Evolutionary conservation across 2,888 invertebrate species (phyloP).

Genomic region (Exocentrus adspersus): DNA sequence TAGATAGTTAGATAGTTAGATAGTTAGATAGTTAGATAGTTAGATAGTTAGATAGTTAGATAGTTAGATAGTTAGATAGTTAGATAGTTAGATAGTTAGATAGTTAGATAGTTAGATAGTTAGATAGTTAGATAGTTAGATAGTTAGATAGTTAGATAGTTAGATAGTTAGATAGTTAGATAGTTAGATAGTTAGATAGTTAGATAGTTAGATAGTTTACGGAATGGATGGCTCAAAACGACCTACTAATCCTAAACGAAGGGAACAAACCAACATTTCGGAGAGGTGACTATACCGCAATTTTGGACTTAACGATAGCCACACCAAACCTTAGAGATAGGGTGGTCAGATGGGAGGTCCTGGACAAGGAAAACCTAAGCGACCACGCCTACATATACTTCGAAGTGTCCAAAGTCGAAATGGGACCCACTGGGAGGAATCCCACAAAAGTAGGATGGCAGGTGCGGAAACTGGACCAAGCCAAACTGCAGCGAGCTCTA

Average conservation of each 20-base stretch:
- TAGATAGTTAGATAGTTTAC: no score
- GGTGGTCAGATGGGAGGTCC: conserved; percentile 12
- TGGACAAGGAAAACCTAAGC: conserved; percentile 18
- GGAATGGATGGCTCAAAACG: conserved; percentile 27
- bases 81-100: no score
- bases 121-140: no score
- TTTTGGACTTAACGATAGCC: conserved; percentile 11
- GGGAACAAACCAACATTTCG: conserved; percentile 33
- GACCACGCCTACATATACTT: conserved; percentile 13
- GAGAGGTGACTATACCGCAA: conserved; percentile 8
- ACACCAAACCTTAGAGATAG: background rate
- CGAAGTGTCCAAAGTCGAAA: background rate
- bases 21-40: no score
- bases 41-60: no score
- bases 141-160: no score
- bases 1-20: no score
- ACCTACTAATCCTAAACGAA: conserved; percentile 12
- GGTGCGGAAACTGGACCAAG: conserved; percentile 7
- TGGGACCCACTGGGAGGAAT: background rate
- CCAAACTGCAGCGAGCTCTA: background rate
- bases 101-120: no score
- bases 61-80: no score
- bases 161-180: no score
- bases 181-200: no score
- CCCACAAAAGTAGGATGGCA: conserved; percentile 6